Conservation (phyloP, 1,140 invertebrate genomes). For the Spodoptera frugiperda region DNA sequence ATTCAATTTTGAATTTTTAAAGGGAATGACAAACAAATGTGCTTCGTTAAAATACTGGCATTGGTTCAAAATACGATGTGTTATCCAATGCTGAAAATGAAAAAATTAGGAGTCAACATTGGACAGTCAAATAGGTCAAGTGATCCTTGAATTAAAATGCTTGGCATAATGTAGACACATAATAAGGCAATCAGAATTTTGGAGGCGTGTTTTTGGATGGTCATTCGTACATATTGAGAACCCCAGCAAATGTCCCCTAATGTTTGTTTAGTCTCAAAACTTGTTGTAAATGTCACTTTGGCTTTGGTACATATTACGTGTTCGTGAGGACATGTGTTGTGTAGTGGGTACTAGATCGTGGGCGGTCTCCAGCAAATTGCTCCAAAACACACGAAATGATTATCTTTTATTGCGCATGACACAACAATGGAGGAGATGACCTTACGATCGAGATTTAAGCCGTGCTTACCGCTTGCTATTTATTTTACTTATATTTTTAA, state of each 20-base stretch:
- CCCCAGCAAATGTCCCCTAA: constrained; percentile 1
- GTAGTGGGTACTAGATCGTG: constrained; percentile 53
- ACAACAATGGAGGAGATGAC: constrained; percentile 76
- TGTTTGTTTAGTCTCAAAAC: constrained; percentile 11
- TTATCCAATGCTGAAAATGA: constrained; percentile 6
- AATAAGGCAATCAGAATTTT: constrained; percentile 29
- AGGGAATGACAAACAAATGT: background rate
- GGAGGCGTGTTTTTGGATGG: background rate
- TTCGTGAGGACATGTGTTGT: constrained; percentile 22
- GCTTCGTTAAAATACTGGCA: background rate
- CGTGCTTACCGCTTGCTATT: constrained; percentile 54
- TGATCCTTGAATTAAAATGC: constrained; percentile 51
- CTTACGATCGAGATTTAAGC: constrained; percentile 67
- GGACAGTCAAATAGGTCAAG: constrained; percentile 44
- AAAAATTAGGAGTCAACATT: constrained; percentile 16
- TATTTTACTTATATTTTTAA: constrained; percentile 58
- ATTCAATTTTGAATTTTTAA: constrained; percentile 60
- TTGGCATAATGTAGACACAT: constrained; percentile 29
- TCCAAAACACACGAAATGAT: constrained; percentile 77
- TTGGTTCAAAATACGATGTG: background rate
- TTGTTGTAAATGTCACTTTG: constrained; percentile 34
- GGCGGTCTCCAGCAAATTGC: constrained; percentile 71
- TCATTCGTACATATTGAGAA: background rate
- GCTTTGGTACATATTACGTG: background rate
- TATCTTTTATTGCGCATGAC: constrained; percentile 75